A percentile compares a stretch with the other conserved stretches of the same genome.
Evolutionary conservation across 2,888 invertebrate species (phyloP).

Genomic region (Dendrolimus pini): DNA sequence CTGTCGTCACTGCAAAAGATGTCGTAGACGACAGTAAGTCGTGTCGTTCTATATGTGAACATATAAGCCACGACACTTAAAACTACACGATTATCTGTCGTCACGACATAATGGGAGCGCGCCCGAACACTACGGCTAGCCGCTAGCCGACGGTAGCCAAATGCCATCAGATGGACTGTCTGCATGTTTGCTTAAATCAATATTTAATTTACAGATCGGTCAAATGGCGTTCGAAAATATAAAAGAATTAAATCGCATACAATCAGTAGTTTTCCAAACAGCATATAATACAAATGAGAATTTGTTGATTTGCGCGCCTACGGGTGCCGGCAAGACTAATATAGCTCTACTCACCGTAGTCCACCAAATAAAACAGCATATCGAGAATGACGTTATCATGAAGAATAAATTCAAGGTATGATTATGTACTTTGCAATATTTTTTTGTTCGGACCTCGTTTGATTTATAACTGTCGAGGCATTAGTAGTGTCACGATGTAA

Average conservation of each 20-base stretch:
- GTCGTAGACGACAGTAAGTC: no score
- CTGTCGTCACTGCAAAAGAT: no score
- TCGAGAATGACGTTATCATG: conserved; percentile 87
- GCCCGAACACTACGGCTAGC: no score
- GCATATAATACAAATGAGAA: conserved; percentile 98
- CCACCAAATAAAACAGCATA: conserved; percentile 91
- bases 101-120: no score
- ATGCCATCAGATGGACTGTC: no score
- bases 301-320: conserved; percentile 97
- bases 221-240: conserved; percentile 93
- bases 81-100: no score
- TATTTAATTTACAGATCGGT: conserved; percentile 80
- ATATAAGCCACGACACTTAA: no score
- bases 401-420: conserved; percentile 94
- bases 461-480: no score
- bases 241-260: conserved; percentile 93
- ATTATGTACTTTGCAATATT: conserved; percentile 2
- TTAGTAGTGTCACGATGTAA: no score
- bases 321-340: conserved; percentile 99
- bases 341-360: conserved; percentile 96
- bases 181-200: no score
- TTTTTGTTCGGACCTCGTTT: neutral
- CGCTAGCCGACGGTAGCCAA: no score
- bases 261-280: conserved; percentile 95
- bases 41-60: no score